These are phyloP conservation scores for Trichosurus vulpecula DNA, from an alignment of 2,797 vertebrate genomes.

Conservation along the genomic window DNA sequence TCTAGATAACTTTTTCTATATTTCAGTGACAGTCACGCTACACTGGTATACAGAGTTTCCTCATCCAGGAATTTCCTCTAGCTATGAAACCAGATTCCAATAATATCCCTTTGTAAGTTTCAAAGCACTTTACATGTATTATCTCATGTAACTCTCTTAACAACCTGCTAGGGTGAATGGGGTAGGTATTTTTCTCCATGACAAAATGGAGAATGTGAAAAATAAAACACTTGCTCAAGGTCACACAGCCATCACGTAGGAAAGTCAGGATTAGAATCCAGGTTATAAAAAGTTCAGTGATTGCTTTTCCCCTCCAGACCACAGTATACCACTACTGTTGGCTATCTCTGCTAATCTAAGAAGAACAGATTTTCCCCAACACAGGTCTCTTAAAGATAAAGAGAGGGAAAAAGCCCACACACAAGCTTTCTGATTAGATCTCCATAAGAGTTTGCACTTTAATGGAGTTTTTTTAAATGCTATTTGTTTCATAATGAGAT, in stretches of 20 bases:
- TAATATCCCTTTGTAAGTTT: background rate
- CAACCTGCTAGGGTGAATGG: background rate
- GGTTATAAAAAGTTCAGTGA: background rate
- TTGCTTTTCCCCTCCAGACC: background rate
- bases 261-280: constrained; percentile 26
- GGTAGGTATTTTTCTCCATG: background rate
- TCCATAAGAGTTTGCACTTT: background rate
- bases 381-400: constrained; percentile 3
- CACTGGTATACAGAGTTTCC: no score
- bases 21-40: no score
- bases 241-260: background rate
- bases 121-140: background rate
- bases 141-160: background rate
- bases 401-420: background rate
- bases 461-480: constrained; percentile 39
- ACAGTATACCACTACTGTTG: background rate
- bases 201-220: constrained; percentile 41
- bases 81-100: no score
- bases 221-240: constrained; percentile 22
- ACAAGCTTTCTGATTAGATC: background rate
- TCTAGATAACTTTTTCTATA: no score
- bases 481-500: background rate
- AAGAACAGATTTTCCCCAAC: background rate
- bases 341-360: background rate
- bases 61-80: no score